Base-by-base conservation (phyloP, 1,140 invertebrate species). In the Cecropterus lyciades region DNA sequence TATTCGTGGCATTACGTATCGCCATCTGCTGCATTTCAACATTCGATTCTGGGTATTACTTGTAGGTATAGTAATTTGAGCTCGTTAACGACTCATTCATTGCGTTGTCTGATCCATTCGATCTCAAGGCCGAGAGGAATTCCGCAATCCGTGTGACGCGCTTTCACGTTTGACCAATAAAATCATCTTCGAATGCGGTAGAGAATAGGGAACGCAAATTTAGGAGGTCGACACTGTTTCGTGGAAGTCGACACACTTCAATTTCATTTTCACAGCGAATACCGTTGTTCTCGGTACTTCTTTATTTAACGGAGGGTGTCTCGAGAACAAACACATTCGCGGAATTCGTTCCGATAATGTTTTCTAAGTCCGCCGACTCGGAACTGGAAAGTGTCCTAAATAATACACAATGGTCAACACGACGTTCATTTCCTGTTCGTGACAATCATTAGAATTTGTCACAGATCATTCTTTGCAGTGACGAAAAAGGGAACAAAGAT, bases 281-380 rank as follows among this genome's bases (percentile, higher is more conserved):
- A 85, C 79, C 80, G 82, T 85, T 85, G 75, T 87, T 88, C 83
- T 75, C 55, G 60, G 84, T 88, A 84, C 62, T 72, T 75, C 70
- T 80, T 77, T 75, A 77, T 79, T 77, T 73, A 73, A 75, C 74
- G 66, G 60, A 62, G 60, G 70, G 70, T 72, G 71, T 73, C 65
- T 66, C 68, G 70, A 67, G 67, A 74, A 72, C 65, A 75, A 76
- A 80, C 70, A 77, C 62, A 65, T 83, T 82, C 79, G 67, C 67
- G 60, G 83, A 83, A 82, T 71, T 70, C 69, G 68, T 80, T 73
- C 65, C 72, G 70, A 79, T 75, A 77, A 67, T 73, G 66, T 48
- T 77, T 77, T 73, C 69, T 72, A 69, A 57, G 33, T 73, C 62
- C 63, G 69, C 52, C 24, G 64, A 65, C 64, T 53, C 67, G 67